Conservation (phyloP, 2,113 vertebrate genomes). For the Dicentrarchus labrax region DNA sequence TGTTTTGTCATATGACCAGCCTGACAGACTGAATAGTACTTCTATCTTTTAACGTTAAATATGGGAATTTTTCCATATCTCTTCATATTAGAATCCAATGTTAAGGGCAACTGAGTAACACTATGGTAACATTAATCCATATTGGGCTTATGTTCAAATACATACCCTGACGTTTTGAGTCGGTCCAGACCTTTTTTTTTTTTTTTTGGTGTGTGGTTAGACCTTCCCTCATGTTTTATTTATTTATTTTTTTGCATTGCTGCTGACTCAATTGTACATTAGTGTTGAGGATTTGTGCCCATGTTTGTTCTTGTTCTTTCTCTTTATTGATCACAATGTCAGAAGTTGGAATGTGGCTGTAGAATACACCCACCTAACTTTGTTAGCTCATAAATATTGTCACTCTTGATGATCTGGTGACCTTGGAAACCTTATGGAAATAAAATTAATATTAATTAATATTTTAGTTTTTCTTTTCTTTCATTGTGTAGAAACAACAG, state of each 20-base stretch:
- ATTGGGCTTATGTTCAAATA: neutral
- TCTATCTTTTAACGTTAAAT: neutral
- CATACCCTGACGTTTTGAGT: neutral
- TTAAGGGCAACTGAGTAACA: neutral
- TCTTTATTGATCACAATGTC: neutral
- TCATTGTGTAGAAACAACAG: neutral
- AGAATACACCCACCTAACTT: neutral
- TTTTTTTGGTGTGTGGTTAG: neutral
- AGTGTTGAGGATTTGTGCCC: neutral
- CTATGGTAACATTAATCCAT: neutral
- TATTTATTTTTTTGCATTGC: neutral
- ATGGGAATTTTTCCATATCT: neutral
- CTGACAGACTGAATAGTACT: neutral
- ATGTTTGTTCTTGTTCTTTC: neutral
- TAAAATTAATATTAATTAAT: neutral
- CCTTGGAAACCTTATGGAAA: neutral
- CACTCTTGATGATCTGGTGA: neutral
- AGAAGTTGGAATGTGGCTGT: neutral
- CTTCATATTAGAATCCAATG: neutral
- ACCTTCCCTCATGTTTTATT: neutral
- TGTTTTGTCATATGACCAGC: slow-evolving; percentile 33
- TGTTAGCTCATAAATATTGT: neutral
- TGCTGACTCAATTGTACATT: neutral
- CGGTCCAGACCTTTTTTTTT: neutral
- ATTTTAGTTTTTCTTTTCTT: too few species aligned